A percentile compares a stretch with the other conserved stretches of the same genome.
These are phyloP conservation scores for Drosophila trapezifrons DNA, from an alignment of 1,140 invertebrate genomes.

Conservation along the genomic window DNA sequence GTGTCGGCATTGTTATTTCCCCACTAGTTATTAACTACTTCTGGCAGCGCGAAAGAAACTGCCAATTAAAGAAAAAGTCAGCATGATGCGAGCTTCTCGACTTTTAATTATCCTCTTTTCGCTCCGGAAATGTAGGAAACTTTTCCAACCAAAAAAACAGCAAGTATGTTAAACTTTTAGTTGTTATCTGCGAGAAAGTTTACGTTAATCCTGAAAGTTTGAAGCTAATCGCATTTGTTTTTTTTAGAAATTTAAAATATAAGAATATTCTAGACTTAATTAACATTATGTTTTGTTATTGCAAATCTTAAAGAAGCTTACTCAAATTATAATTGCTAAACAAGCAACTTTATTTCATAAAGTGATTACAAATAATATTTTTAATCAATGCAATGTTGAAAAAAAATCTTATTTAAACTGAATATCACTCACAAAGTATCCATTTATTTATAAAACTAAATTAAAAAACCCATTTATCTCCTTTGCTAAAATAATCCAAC, in stretches of 20 bases:
- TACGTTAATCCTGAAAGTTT: conserved; percentile 2
- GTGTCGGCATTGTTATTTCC: conserved; percentile 22
- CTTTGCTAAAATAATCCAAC: no score
- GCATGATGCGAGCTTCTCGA: conserved; percentile 31
- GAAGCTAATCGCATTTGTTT: background rate
- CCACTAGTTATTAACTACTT: conserved; percentile 34
- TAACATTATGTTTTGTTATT: background rate
- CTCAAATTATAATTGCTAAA: background rate
- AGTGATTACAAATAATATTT: no score
- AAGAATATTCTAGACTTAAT: no score
- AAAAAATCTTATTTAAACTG: no score
- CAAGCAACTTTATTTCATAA: no score
- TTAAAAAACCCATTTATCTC: no score
- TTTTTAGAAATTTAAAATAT: background rate
- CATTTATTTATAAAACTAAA: no score
- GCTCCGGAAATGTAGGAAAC: background rate
- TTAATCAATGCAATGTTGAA: no score
- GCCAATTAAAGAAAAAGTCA: conserved; percentile 29
- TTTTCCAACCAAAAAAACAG: background rate
- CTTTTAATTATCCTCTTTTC: conserved; percentile 40
- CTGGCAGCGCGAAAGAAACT: conserved; percentile 4
- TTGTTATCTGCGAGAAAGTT: conserved; percentile 4
- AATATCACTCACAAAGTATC: no score
- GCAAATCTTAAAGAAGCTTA: no score
- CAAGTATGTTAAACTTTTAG: background rate